These are phyloP conservation scores for Epinotia brunnichana DNA, from an alignment of 2,888 invertebrate species.

Conservation along the genomic window DNA sequence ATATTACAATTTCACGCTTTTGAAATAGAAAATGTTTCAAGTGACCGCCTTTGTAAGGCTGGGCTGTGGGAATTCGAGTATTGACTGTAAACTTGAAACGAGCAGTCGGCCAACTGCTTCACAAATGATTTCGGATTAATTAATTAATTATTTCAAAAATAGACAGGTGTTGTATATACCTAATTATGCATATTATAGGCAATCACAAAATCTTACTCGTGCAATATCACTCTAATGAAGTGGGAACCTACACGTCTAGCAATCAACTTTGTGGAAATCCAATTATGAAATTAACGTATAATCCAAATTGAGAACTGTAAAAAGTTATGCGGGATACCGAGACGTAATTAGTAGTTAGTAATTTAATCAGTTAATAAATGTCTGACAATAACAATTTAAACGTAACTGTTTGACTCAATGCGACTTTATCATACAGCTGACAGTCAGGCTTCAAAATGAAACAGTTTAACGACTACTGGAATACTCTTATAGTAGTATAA, in stretches of 20 bases:
- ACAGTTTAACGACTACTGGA: conserved; percentile 9
- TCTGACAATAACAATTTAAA: background rate
- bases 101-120: background rate
- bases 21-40: conserved; percentile 52
- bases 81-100: conserved; percentile 23
- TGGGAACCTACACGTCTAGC: no score
- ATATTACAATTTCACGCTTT: conserved; percentile 55
- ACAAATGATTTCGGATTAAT: conserved; percentile 15
- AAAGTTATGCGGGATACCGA: no score
- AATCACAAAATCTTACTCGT: no score
- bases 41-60: conserved; percentile 48
- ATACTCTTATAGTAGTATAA: conserved; percentile 13
- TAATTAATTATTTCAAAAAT: background rate
- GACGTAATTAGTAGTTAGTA: no score
- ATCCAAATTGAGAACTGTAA: no score
- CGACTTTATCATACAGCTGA: background rate
- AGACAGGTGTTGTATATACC: background rate
- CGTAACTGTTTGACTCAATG: background rate
- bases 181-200: no score
- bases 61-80: conserved; percentile 32
- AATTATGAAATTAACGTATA: no score
- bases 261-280: no score
- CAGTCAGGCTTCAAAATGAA: background rate
- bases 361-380: no score
- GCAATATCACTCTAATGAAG: no score